phyloP scores from a whole-genome alignment of 2,888 invertebrate species.

The Lycocerus yunnanus region DNA sequence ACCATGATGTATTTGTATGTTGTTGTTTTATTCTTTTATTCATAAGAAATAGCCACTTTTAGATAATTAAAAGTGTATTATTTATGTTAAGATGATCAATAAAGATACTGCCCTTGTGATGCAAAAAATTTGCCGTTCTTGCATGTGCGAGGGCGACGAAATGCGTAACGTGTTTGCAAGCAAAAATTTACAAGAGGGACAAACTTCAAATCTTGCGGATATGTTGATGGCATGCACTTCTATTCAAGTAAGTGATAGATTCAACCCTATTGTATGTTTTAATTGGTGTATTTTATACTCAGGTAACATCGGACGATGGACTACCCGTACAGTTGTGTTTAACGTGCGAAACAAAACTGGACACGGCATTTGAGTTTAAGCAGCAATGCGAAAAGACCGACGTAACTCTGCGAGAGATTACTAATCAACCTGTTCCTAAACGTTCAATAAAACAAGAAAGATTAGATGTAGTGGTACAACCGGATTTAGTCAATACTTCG shows the following conservation, averaged over 20 bases:
- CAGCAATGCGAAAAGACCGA: constrained; percentile 54
- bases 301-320: constrained; percentile 51
- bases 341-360: constrained; percentile 51
- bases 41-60: background rate
- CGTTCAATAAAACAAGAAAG: constrained; percentile 30
- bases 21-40: background rate
- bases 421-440: constrained; percentile 20
- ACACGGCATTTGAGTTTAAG: constrained; percentile 52
- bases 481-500: constrained; percentile 33
- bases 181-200: constrained; percentile 42
- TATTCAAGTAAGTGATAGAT: constrained; percentile 46
- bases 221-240: constrained; percentile 55
- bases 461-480: constrained; percentile 40
- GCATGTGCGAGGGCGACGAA: constrained; percentile 49
- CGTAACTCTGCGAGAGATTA: constrained; percentile 44
- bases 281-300: constrained; percentile 21
- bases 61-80: background rate
- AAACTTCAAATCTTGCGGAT: constrained; percentile 49
- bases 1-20: background rate
- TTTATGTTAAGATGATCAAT: constrained; percentile 16
- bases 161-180: constrained; percentile 54
- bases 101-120: constrained; percentile 42
- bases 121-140: constrained; percentile 55
- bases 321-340: constrained; percentile 51
- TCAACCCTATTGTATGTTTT: background rate